Conservation (phyloP, 2,797 vertebrate species). For the Clarias platycephalus region DNA sequence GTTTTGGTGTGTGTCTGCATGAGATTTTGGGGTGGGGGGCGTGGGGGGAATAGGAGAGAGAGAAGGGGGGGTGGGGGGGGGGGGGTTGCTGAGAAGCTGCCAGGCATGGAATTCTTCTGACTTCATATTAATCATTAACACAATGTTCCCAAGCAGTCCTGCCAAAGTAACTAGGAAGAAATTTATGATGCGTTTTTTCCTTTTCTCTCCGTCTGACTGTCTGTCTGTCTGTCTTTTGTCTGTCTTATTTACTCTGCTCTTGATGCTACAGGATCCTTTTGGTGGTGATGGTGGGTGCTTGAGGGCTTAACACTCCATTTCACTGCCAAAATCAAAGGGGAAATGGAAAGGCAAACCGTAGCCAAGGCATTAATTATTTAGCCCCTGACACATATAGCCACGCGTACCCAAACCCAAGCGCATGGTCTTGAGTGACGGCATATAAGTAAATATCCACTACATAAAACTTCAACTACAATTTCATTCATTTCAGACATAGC, state of each 20-base stretch:
- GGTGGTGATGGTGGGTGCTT: slow-evolving; percentile 25
- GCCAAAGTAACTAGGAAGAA: slow-evolving; percentile 75
- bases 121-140: slow-evolving; percentile 90
- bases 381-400: slow-evolving; percentile 41
- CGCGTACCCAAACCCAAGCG: slow-evolving; percentile 25
- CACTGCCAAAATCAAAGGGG: slow-evolving; percentile 41
- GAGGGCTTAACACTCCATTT: slow-evolving; percentile 45
- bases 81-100: slow-evolving; percentile 74
- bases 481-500: background rate
- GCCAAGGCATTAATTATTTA: slow-evolving; percentile 49
- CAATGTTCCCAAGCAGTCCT: slow-evolving; percentile 76
- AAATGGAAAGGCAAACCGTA: slow-evolving; percentile 44
- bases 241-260: slow-evolving; percentile 22
- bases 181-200: slow-evolving; percentile 70
- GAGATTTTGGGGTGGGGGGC: slow-evolving; percentile 5
- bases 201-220: slow-evolving; percentile 27
- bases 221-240: slow-evolving; percentile 22
- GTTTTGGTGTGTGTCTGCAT: slow-evolving; percentile 38
- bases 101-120: slow-evolving; percentile 78
- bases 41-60: background rate
- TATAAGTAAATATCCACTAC: background rate
- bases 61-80: slow-evolving; percentile 25
- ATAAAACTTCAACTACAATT: background rate
- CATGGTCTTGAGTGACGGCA: background rate
- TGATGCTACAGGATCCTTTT: slow-evolving; percentile 42